Percentiles rank a stretch among this genome's conserved stretches.
phyloP scores from a whole-genome alignment of 2,888 invertebrate genomes.

The Nysson spinosus region DNA sequence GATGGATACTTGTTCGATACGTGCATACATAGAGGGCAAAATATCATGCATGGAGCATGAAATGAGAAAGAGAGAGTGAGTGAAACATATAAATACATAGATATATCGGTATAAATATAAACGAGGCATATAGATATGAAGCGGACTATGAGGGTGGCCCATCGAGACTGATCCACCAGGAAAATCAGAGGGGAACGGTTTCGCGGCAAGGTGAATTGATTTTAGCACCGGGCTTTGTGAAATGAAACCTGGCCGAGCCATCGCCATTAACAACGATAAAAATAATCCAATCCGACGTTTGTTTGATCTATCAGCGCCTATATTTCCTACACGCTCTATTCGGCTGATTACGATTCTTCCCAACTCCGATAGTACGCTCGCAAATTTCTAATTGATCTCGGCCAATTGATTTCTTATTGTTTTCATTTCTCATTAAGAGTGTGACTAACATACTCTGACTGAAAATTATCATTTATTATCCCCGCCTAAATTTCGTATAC shows the following conservation, averaged over 20 bases:
- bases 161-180: slow-evolving; percentile 47
- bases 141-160: slow-evolving; percentile 23
- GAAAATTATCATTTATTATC: too few relatives aligned
- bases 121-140: slow-evolving; percentile 23
- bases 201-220: slow-evolving; percentile 71
- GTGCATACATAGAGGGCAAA: slow-evolving; percentile 2
- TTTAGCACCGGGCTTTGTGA: slow-evolving; percentile 73
- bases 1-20: slow-evolving; percentile 37
- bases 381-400: slow-evolving; percentile 29
- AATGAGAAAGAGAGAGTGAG: neutral
- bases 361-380: slow-evolving; percentile 20
- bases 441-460: too few relatives aligned
- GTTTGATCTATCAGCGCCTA: slow-evolving; percentile 74
- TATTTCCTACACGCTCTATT: slow-evolving; percentile 50
- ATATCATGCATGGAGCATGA: slow-evolving; percentile 17
- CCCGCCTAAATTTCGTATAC: too few relatives aligned
- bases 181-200: slow-evolving; percentile 45
- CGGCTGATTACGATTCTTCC: slow-evolving; percentile 54
- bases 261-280: slow-evolving; percentile 75
- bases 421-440: too few relatives aligned
- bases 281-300: slow-evolving; percentile 75
- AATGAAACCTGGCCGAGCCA: slow-evolving; percentile 71
- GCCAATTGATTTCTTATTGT: too few relatives aligned
- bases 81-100: slow-evolving; percentile 11
- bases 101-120: slow-evolving; percentile 32